Conservation (phyloP, 64 coral and sea anemone species). For the Stichodactyla helianthus region DNA sequence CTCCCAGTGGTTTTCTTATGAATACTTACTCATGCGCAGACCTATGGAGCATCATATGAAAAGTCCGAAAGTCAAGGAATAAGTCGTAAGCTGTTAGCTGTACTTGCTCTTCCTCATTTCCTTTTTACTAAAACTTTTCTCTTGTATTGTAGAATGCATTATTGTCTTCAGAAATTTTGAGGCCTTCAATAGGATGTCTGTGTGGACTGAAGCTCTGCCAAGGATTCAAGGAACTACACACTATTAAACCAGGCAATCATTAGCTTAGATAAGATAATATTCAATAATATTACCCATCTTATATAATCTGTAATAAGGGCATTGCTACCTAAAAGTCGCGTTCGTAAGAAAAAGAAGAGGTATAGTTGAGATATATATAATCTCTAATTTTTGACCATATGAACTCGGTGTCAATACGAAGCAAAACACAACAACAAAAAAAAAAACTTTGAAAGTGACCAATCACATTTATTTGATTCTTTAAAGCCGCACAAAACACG, state of each 20-base stretch:
- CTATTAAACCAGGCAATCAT: neutral
- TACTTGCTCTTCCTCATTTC: no score
- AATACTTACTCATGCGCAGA: no score
- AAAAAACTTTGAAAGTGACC: neutral
- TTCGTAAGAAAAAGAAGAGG: no score
- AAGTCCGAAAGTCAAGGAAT: no score
- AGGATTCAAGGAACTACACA: neutral
- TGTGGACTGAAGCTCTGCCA: slow-evolving; percentile 39
- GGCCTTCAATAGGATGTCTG: slow-evolving; percentile 23
- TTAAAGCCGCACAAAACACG: neutral
- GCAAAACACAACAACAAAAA: neutral
- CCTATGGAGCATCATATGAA: no score
- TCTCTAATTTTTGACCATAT: neutral
- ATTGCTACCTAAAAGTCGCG: no score
- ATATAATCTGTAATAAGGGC: neutral
- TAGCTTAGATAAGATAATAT: neutral
- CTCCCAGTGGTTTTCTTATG: no score
- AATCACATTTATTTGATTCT: neutral
- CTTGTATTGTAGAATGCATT: slow-evolving; percentile 1
- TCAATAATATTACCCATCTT: no score
- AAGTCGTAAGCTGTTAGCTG: no score
- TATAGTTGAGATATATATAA: neutral
- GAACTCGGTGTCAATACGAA: no score
- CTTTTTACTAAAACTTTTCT: neutral
- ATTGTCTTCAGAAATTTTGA: slow-evolving; percentile 27